phyloP scores from a whole-genome alignment of 2,888 invertebrate species.

The Chaitophorus viminalis region DNA sequence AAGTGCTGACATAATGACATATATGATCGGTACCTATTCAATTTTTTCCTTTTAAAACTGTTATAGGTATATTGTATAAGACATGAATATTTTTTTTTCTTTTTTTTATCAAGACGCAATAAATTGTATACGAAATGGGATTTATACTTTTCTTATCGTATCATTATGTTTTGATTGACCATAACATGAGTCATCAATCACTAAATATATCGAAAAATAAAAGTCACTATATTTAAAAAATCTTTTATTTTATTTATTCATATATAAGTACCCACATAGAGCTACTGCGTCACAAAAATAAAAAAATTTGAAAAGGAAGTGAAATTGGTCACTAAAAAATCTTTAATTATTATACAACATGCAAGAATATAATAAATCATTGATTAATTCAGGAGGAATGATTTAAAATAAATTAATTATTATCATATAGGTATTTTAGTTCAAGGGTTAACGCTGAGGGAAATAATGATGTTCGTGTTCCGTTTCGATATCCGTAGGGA shows the following conservation, averaged over 20 bases:
- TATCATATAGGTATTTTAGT: too few species aligned
- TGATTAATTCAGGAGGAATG: too few species aligned
- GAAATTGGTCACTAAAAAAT: too few species aligned
- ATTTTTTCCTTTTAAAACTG: neutral
- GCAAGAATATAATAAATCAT: neutral
- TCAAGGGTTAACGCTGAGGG: too few species aligned
- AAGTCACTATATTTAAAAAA: neutral
- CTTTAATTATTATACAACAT: neutral
- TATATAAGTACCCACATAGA: neutral
- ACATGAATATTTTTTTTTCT: neutral
- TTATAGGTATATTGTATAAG: too few species aligned
- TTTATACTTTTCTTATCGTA: neutral
- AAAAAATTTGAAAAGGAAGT: too few species aligned
- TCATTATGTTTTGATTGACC: neutral
- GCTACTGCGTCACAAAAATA: too few species aligned
- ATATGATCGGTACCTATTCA: too few species aligned
- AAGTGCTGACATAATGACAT: neutral
- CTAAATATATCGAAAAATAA: conserved; percentile 18
- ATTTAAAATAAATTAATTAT: too few species aligned
- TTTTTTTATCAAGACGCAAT: neutral
- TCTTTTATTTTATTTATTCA: too few species aligned
- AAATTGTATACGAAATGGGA: neutral
- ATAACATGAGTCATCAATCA: neutral
- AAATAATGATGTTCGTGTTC: neutral
- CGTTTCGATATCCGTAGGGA: neutral